Evolutionary conservation across 2,888 invertebrate species (phyloP).

Genomic region (Myopa testacea): DNA sequence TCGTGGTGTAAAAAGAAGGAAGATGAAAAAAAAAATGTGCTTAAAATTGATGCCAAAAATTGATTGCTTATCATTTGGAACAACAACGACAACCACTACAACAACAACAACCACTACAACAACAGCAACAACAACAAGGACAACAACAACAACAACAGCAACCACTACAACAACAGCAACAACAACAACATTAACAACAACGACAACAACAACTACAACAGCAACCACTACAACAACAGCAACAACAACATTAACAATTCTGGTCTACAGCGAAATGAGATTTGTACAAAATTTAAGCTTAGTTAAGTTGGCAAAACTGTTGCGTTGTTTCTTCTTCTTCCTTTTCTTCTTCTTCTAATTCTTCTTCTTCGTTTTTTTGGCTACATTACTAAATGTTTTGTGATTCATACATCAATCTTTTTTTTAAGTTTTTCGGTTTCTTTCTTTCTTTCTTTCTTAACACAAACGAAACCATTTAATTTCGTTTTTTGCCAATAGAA

Average conservation of each 20-base stretch:
- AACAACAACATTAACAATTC: background rate
- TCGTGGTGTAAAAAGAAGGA: background rate
- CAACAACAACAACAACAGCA: background rate
- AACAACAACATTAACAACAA: background rate
- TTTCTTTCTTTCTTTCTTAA: background rate
- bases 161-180: too few species aligned
- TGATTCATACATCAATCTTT: conserved; percentile 8
- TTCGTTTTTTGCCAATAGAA: background rate
- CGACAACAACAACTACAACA: background rate
- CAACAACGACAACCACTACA: background rate
- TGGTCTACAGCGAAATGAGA: too few species aligned
- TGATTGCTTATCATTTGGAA: background rate
- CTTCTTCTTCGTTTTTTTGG: background rate
- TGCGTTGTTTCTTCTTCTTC: background rate
- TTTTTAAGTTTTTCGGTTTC: background rate
- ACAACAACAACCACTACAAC: background rate
- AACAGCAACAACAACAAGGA: background rate
- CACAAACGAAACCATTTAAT: conserved; percentile 3
- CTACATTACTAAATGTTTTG: background rate
- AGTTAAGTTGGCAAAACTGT: background rate
- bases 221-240: too few species aligned
- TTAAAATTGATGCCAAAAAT: background rate
- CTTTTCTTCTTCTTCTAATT: background rate
- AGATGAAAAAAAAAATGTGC: background rate
- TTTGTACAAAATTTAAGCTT: too few species aligned